phyloP scores from a whole-genome alignment of 1,140 invertebrate genomes.

The Matsumurasca onukii region DNA sequence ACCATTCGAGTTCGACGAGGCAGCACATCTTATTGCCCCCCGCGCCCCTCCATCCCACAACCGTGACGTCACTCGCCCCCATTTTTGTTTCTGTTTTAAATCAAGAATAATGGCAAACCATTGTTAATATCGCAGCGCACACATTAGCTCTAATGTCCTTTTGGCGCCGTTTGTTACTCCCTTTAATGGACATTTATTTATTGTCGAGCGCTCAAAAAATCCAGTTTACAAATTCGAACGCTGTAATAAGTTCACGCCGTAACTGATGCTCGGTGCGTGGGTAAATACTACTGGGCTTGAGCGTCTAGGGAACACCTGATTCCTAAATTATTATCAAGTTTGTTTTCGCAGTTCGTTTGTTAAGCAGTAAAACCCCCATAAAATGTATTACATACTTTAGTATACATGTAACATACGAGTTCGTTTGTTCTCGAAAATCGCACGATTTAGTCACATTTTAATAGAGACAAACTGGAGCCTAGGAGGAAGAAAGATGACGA shows the following conservation, averaged over 20 bases:
- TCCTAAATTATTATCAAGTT: no score
- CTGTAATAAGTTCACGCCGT: not conserved
- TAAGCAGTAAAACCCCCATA: no score
- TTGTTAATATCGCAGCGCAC: conserved; percentile 25
- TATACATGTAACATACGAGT: no score
- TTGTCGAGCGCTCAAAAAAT: conserved; percentile 9
- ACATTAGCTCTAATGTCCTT: conserved; percentile 25
- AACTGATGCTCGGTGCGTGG: not conserved
- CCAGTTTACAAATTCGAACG: conserved; percentile 1
- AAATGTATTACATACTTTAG: no score
- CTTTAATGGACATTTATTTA: conserved; percentile 27
- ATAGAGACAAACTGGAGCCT: no score
- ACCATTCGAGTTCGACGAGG: not conserved
- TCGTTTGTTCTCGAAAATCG: no score
- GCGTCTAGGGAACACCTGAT: no score
- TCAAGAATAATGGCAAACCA: conserved; percentile 27
- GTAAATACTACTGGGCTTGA: no score
- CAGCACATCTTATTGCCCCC: not conserved
- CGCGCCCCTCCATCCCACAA: not conserved
- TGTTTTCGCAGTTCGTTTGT: no score
- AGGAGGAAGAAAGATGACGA: no score
- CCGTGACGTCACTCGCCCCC: conserved; percentile 1
- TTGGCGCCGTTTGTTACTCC: conserved; percentile 24
- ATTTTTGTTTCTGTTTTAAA: conserved; percentile 27
- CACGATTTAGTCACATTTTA: no score